These are phyloP conservation scores for Brenthis hecate DNA, from an alignment of 2,888 invertebrate genomes.

Conservation along the genomic window DNA sequence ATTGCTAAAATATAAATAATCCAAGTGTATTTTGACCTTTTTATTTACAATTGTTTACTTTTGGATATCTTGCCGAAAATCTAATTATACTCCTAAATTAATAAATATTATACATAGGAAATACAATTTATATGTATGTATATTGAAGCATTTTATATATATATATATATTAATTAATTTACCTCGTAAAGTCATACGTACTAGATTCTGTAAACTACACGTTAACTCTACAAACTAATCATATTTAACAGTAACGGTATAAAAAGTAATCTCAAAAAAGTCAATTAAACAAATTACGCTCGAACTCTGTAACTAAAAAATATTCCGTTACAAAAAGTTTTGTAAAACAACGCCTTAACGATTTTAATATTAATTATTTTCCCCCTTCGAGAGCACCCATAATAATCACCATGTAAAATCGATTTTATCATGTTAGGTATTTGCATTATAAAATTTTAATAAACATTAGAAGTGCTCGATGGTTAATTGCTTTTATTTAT, in stretches of 20 bases:
- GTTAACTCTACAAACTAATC: no score
- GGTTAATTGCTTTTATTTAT: slow-evolving; percentile 39
- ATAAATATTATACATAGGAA: no score
- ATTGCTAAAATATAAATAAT: no score
- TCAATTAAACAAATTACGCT: slow-evolving; percentile 31
- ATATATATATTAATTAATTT: no score
- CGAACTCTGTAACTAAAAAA: slow-evolving; percentile 25
- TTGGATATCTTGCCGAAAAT: no score
- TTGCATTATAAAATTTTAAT: slow-evolving; percentile 51
- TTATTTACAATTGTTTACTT: no score
- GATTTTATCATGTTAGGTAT: slow-evolving; percentile 57
- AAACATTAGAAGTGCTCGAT: slow-evolving; percentile 35
- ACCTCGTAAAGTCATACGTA: no score
- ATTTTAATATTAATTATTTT: slow-evolving; percentile 47
- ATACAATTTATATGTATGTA: no score
- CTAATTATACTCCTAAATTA: no score
- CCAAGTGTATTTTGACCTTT: no score
- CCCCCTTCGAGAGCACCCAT: slow-evolving; percentile 54
- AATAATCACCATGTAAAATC: slow-evolving; percentile 60
- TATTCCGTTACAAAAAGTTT: slow-evolving; percentile 25
- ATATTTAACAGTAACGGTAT: slow-evolving; percentile 26
- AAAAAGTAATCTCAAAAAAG: slow-evolving; percentile 18
- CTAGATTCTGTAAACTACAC: no score
- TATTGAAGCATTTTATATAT: no score
- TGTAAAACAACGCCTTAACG: slow-evolving; percentile 27